Evolutionary conservation across 35 echinoderm and acorn worm genomes (phyloP), one percentile per base, ranked within the genome.

Genomic region (Ophioderma brevispina): DNA sequence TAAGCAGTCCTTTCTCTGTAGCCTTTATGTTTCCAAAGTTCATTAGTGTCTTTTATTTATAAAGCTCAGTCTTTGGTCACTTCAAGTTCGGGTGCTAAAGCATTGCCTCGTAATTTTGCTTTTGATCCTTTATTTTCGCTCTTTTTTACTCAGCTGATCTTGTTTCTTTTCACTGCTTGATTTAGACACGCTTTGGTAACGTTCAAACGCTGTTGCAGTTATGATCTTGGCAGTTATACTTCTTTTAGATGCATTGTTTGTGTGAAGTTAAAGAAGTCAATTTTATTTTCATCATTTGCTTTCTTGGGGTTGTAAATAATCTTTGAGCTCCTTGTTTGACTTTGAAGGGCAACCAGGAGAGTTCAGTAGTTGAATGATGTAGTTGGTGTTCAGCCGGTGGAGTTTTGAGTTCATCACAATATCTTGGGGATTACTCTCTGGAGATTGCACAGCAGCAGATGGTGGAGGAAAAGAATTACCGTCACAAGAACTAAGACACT

Each of bases 161-260:
- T 86, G 70, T 89, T 78, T 89, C 87, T 89, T 41, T 89, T 89
- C 40, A 89, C 64, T 79, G 87, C 32, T 40, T 89, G 87, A 36
- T 89, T 89, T 23, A 89, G 21, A 40, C 76, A 40, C 30, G 64
- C 64, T 80, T 80, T 89, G 37, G 87, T 64, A n/a, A 34, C 64
- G 42, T 89, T 89, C 36, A 21, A 89, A 80, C 33, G 46, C 46
- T 52, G 46, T 52, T 52, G 46, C 46, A 52, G 46, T 8, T 52
- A 11, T 52, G 46, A 52, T 52, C 46, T 52, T 52, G 46, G 46
- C 46, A 52, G 46, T n/a, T 52, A 52, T 52, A 52, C 46, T 52
- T 52, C 46, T 52, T 52, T 52, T 52, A 11, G 21, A 8, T 52
- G 8, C 21, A 52, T 21, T 11, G 46, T 52, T 21, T 52, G 46